Percentiles rank a stretch among this genome's conserved stretches.
phyloP scores from a whole-genome alignment of 2,113 vertebrate species.

The Brevimyrus niger region DNA sequence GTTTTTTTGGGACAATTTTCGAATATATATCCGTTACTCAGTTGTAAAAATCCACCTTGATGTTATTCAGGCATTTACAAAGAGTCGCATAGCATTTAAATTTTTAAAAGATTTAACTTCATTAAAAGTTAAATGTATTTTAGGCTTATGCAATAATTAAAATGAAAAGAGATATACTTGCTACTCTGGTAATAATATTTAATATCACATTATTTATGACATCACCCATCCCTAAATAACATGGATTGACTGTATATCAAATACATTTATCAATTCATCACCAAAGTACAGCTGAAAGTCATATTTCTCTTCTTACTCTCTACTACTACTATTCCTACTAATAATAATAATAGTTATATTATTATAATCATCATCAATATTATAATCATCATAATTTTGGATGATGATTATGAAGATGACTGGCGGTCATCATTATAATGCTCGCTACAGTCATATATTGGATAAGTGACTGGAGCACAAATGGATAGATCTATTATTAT shows the following conservation, averaged over 20 bases:
- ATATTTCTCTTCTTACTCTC: neutral
- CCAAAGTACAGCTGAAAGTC: neutral
- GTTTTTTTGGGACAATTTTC: neutral
- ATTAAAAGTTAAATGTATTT: neutral
- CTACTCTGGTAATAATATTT: neutral
- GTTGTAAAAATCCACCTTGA: neutral
- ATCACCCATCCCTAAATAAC: neutral
- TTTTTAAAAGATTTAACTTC: neutral
- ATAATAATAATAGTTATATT: neutral
- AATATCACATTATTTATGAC: neutral
- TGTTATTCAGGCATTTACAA: neutral
- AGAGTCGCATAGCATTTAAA: neutral
- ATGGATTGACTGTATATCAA: neutral
- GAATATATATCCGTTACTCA: neutral
- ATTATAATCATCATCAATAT: neutral
- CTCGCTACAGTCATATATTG: neutral
- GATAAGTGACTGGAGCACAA: neutral
- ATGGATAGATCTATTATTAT: neutral
- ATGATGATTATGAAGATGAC: neutral
- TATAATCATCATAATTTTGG: neutral
- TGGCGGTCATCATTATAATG: neutral
- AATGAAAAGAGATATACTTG: neutral
- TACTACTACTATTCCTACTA: neutral
- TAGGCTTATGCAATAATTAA: neutral
- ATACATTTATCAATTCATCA: neutral